Evolutionary conservation across 2,888 invertebrate species (phyloP).

Genomic region (Achlya flavicornis): DNA sequence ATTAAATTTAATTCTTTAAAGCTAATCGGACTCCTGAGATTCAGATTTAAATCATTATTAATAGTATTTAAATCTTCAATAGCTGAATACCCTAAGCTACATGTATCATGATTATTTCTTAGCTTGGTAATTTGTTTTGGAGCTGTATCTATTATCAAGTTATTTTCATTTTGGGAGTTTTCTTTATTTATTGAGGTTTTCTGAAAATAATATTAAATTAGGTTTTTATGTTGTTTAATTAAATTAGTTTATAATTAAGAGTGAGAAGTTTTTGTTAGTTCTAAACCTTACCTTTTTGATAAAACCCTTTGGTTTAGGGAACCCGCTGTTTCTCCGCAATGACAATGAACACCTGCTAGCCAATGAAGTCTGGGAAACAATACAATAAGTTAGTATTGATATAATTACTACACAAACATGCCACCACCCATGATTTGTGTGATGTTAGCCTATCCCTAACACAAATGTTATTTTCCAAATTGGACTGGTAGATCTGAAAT

Average conservation of each 20-base stretch:
- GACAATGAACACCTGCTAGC: conserved; percentile 58
- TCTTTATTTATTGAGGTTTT: conserved; percentile 40
- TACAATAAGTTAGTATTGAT: conserved; percentile 2
- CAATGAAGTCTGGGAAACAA: conserved; percentile 49
- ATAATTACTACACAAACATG: no score
- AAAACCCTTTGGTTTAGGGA: conserved; percentile 25
- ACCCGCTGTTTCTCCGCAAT: conserved; percentile 42
- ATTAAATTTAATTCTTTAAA: conserved; percentile 15
- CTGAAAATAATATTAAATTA: conserved; percentile 32
- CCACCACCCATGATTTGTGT: no score
- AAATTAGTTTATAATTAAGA: not conserved
- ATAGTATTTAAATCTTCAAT: conserved; percentile 47
- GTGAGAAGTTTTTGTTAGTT: not conserved
- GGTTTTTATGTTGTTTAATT: not conserved
- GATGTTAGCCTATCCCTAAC: no score
- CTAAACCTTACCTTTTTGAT: conserved; percentile 26
- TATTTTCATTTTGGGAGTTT: conserved; percentile 39
- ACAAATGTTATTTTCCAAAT: no score
- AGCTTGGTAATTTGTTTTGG: conserved; percentile 26
- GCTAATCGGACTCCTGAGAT: conserved; percentile 16
- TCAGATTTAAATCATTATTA: conserved; percentile 24
- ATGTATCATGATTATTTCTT: conserved; percentile 26
- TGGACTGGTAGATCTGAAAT: no score
- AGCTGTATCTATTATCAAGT: conserved; percentile 22
- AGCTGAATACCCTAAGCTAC: conserved; percentile 49